Evolutionary conservation across 1,140 invertebrate genomes (phyloP).

Genomic region (Neotoxoptera formosana): DNA sequence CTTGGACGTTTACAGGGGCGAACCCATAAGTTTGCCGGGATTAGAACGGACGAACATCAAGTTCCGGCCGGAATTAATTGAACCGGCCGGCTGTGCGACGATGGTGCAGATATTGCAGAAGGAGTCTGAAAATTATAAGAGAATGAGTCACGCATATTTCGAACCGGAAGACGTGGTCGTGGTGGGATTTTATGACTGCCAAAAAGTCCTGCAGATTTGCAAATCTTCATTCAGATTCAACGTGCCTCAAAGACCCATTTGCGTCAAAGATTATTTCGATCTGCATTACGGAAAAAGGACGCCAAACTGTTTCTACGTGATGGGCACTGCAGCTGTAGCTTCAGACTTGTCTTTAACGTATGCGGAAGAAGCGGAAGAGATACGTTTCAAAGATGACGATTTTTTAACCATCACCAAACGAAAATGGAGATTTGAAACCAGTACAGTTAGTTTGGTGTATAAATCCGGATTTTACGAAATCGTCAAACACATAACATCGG

Average conservation of each 20-base stretch:
- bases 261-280: conserved; percentile 11
- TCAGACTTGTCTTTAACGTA: neutral
- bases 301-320: neutral
- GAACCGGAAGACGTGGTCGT: conserved; percentile 13
- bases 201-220: neutral
- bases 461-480: neutral
- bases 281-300: neutral
- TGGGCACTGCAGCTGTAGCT: neutral
- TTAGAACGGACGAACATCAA: neutral
- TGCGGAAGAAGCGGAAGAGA: neutral
- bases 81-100: neutral
- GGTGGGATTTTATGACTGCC: conserved; percentile 12
- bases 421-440: neutral
- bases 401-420: neutral
- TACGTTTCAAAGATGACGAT: neutral
- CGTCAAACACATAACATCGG: neutral
- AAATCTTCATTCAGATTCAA: neutral
- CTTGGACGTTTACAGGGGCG: conserved; percentile 31
- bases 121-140: neutral
- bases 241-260: neutral
- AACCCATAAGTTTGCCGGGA: neutral
- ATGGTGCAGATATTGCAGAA: conserved; percentile 40
- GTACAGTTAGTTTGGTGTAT: neutral
- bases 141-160: conserved; percentile 17
- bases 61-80: neutral